phyloP scores from a whole-genome alignment of 2,888 invertebrate species.

The Ryuthela nishihirai region DNA sequence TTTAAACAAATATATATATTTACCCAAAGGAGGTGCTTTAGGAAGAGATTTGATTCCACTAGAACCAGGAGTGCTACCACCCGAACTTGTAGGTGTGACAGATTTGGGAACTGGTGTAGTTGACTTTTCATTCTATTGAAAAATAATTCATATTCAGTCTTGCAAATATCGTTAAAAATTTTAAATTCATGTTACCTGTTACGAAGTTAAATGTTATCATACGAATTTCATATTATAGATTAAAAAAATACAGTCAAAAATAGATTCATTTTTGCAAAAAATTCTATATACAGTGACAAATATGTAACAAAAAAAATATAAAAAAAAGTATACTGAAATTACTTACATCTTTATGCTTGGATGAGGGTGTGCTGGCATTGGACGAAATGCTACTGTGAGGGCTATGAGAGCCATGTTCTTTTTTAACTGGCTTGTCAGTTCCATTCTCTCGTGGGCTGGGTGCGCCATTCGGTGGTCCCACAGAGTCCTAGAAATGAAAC shows the following conservation, averaged over 20 bases:
- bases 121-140: slow-evolving; percentile 74
- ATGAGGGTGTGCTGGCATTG: slow-evolving; percentile 39
- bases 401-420: slow-evolving; percentile 40
- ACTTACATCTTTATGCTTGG: slow-evolving; percentile 40
- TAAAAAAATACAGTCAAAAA: no score
- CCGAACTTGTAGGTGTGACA: slow-evolving; percentile 69
- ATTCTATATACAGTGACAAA: no score
- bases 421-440: slow-evolving; percentile 54
- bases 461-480: slow-evolving; percentile 55
- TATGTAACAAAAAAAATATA: no score
- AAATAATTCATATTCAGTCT: no score
- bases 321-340: not conserved
- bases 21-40: slow-evolving; percentile 38
- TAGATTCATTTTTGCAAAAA: no score
- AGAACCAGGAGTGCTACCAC: slow-evolving; percentile 47
- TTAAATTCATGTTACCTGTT: no score
- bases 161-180: no score
- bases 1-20: no score
- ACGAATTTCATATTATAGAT: no score
- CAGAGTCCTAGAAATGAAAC: slow-evolving; percentile 60
- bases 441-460: slow-evolving; percentile 39
- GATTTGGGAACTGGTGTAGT: slow-evolving; percentile 87
- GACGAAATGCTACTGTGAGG: slow-evolving; percentile 41
- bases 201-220: no score
- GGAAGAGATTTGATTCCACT: slow-evolving; percentile 38